A percentile compares a stretch with the other conserved stretches of the same genome.
These are phyloP conservation scores for Volucella inanis DNA, from an alignment of 2,888 invertebrate species.

Conservation along the genomic window DNA sequence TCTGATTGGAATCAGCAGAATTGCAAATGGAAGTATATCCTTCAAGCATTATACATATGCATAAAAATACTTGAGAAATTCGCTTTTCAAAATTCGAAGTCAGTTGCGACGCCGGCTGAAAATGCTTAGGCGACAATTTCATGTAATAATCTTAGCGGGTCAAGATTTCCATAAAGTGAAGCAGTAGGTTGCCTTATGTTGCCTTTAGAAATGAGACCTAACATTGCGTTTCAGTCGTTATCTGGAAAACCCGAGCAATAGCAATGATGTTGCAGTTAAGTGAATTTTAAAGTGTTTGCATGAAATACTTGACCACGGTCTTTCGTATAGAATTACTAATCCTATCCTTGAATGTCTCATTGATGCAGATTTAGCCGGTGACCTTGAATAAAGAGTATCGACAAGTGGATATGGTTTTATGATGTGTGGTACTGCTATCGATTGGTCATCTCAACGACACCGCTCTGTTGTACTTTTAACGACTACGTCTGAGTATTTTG, in stretches of 20 bases:
- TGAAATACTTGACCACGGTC: conserved; percentile 44
- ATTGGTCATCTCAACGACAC: conserved; percentile 57
- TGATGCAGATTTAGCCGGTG: conserved; percentile 53
- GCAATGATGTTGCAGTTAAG: conserved; percentile 29
- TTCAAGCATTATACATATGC: background rate
- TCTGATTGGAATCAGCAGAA: background rate
- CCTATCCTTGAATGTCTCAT: conserved; percentile 27
- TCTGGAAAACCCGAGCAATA: no score
- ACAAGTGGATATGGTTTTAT: conserved; percentile 44
- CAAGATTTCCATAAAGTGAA: conserved; percentile 25
- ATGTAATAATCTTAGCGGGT: background rate
- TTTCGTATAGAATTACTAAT: conserved; percentile 19
- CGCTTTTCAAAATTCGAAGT: background rate
- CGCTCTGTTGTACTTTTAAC: conserved; percentile 75
- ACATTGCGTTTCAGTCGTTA: conserved; percentile 40
- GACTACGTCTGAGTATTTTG: conserved; percentile 78
- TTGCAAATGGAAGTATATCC: conserved; percentile 5
- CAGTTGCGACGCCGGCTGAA: conserved; percentile 14
- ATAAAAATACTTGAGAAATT: conserved; percentile 3
- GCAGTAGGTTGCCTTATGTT: conserved; percentile 56
- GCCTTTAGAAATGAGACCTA: conserved; percentile 40
- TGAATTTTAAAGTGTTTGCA: conserved; percentile 53
- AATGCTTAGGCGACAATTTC: background rate
- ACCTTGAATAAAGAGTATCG: conserved; percentile 12
- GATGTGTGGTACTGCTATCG: conserved; percentile 15